Evolutionary conservation across 2,113 vertebrate genomes (phyloP), one percentile per base, ranked within the genome.

Genomic region (Chauna torquata): DNA sequence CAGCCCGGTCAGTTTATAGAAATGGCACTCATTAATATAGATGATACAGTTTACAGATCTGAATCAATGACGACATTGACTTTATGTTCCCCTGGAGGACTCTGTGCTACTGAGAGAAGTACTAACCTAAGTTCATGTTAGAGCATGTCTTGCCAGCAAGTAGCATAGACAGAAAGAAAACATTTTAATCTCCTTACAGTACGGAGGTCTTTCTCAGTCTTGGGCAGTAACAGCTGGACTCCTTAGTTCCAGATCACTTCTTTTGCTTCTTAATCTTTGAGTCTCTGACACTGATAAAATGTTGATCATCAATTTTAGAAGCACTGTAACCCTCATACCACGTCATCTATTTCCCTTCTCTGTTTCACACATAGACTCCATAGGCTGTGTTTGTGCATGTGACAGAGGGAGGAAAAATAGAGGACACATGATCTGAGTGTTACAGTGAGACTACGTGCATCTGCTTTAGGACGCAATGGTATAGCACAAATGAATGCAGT

Each of bases 331-430:
- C 36, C 77, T 75, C 57, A 30, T 58, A 89, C 75, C 74, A 90
- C 0, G 0, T 69, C 87, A 79, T 72, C 58, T 90, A 20, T 68
- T 96, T 90, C 70, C 87, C 54, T 87, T 80, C 86, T 84, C 84
- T 2, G 2, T 92, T 87, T 83, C 85, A 70, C 68, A 38, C 15
- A 5, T 1, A 20, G 8, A 76, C 68, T 19, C 90, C 65, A 71
- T 38, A 94, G 84, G 75, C 75, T 0, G 1, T 91, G 92, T 91
- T 87, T 94, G 91, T 91, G 89, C 84, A 92, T 74, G 91, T 97
- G 94, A 96, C 78, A 94, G 58, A 89, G 71, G 79, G 81, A 94
- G 82, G 82, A 75, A 75, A 95, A 92, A 80, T 6, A 77, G 84
- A 82, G 65, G 78, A 79, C 92, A 82, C 84, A 87, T 55, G 82